phyloP scores from a whole-genome alignment of 2,888 invertebrate genomes.

The Sturmia bella region DNA sequence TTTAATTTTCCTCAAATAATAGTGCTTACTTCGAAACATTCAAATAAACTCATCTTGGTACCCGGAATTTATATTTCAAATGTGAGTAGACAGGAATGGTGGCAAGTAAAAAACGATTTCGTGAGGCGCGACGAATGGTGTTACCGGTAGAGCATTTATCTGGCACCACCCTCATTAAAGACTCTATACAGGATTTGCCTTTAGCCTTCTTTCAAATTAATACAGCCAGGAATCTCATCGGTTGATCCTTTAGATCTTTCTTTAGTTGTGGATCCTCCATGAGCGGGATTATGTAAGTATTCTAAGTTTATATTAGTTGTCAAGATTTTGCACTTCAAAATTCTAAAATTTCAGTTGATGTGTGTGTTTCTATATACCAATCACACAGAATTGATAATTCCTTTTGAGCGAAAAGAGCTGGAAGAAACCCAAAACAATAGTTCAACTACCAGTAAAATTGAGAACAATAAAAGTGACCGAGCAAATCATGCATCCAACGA shows the following conservation, averaged over 20 bases:
- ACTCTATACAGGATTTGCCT: slow-evolving; percentile 87
- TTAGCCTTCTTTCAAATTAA: slow-evolving; percentile 93
- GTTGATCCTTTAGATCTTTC: slow-evolving; percentile 86
- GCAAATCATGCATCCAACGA: no score
- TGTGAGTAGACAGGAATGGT: slow-evolving; percentile 85
- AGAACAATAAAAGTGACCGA: no score
- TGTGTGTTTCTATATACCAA: slow-evolving; percentile 98
- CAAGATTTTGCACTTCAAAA: no score
- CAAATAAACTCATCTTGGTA: slow-evolving; percentile 91
- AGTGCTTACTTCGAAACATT: slow-evolving; percentile 85
- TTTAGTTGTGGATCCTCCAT: slow-evolving; percentile 97
- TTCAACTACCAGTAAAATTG: neutral
- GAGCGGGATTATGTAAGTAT: slow-evolving; percentile 93
- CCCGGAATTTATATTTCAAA: slow-evolving; percentile 89
- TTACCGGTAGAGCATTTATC: slow-evolving; percentile 86
- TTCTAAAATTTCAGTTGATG: slow-evolving; percentile 85
- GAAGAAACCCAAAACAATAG: slow-evolving; percentile 19
- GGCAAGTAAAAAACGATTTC: slow-evolving; percentile 85
- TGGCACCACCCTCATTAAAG: slow-evolving; percentile 89
- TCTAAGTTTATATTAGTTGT: no score
- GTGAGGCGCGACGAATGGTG: slow-evolving; percentile 85
- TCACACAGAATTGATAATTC: slow-evolving; percentile 94
- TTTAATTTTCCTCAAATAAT: slow-evolving; percentile 95
- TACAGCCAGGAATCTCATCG: slow-evolving; percentile 83
- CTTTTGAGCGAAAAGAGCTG: slow-evolving; percentile 86